Evolutionary conservation across 2,113 vertebrate genomes (phyloP).

Genomic region (Varanus salvator): DNA sequence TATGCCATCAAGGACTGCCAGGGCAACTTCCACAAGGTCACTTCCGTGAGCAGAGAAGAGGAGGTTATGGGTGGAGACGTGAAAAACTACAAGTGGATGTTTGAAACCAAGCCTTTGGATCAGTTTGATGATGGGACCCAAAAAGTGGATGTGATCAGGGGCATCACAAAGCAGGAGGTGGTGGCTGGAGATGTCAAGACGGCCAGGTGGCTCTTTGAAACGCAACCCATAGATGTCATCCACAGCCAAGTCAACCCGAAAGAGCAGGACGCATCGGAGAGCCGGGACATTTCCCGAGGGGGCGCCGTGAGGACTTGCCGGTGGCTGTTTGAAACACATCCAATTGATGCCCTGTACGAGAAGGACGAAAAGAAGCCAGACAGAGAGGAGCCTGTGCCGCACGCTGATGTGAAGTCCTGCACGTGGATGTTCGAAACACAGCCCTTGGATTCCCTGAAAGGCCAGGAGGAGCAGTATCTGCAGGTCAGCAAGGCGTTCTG

Average conservation of each 20-base stretch:
- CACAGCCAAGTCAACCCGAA: slow-evolving; percentile 76
- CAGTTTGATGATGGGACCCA: slow-evolving; percentile 80
- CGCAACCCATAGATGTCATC: slow-evolving; percentile 86
- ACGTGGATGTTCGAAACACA: slow-evolving; percentile 90
- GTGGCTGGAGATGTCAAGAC: slow-evolving; percentile 82
- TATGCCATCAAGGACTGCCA: slow-evolving; percentile 91
- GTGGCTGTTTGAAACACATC: slow-evolving; percentile 92
- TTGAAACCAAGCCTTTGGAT: slow-evolving; percentile 92
- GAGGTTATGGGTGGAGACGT: slow-evolving; percentile 88
- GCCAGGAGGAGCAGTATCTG: slow-evolving; percentile 80
- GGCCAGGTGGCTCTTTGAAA: slow-evolving; percentile 92
- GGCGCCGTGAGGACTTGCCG: slow-evolving; percentile 86
- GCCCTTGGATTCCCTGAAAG: slow-evolving; percentile 80
- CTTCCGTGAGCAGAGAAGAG: slow-evolving; percentile 89
- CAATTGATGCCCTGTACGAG: slow-evolving; percentile 84
- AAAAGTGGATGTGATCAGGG: slow-evolving; percentile 91
- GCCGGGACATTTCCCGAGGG: slow-evolving; percentile 66
- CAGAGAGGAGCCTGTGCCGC: slow-evolving; percentile 68
- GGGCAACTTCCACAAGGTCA: slow-evolving; percentile 90
- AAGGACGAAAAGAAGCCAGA: slow-evolving; percentile 78
- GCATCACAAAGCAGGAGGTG: slow-evolving; percentile 92
- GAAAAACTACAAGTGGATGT: slow-evolving; percentile 95
- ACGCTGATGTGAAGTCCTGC: slow-evolving; percentile 82
- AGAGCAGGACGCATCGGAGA: slow-evolving; percentile 59
- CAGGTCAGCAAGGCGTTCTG: slow-evolving; percentile 80